Conservation (phyloP, 2,888 invertebrate species). For the Argyresthia albistria region DNA sequence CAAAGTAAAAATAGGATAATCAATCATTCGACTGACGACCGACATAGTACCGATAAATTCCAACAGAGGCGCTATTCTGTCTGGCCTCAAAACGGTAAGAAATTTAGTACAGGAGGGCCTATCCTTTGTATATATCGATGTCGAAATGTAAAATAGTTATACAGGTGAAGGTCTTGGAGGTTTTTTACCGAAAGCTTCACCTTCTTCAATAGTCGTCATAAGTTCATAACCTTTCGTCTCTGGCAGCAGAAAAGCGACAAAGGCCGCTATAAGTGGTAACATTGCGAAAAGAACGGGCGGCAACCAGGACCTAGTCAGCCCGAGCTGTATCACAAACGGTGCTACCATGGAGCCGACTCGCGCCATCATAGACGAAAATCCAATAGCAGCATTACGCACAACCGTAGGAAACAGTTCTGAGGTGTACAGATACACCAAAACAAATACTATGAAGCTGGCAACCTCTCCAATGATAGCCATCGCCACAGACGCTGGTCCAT, state of each 20-base stretch:
- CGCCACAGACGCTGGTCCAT: constrained; percentile 55
- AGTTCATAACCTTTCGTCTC: constrained; percentile 84
- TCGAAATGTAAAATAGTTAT: too few species aligned
- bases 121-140: too few species aligned
- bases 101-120: too few species aligned
- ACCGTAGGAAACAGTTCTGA: constrained; percentile 93
- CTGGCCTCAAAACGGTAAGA: too few species aligned
- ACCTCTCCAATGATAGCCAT: constrained; percentile 83
- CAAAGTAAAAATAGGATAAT: too few species aligned
- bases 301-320: constrained; percentile 63
- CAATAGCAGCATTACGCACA: constrained; percentile 88
- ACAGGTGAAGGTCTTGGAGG: too few species aligned
- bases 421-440: constrained; percentile 88
- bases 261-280: constrained; percentile 72
- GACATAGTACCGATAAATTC: too few species aligned
- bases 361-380: constrained; percentile 91
- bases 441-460: constrained; percentile 87
- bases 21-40: too few species aligned
- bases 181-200: constrained; percentile 54
- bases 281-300: constrained; percentile 82
- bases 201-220: constrained; percentile 86
- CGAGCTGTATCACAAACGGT: constrained; percentile 81
- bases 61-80: too few species aligned
- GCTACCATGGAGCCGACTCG: constrained; percentile 89
- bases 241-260: constrained; percentile 76